A percentile compares a stretch with the other conserved stretches of the same genome.
These are phyloP conservation scores for Zenarchopterus dispar DNA, from an alignment of 2,797 vertebrate genomes.

Conservation along the genomic window DNA sequence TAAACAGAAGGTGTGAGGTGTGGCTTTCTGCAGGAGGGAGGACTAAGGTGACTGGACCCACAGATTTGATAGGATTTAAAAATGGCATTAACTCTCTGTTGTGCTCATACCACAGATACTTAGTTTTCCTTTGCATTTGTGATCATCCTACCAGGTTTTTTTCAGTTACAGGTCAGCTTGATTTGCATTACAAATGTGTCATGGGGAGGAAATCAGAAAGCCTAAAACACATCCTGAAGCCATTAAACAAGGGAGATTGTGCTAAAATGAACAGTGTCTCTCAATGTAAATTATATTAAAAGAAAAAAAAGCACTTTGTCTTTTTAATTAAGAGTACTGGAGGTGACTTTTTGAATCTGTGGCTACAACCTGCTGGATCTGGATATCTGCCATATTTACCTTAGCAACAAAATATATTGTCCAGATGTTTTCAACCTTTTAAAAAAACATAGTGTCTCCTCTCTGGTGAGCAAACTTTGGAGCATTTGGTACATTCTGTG, in stretches of 20 bases:
- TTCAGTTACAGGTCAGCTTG: background rate
- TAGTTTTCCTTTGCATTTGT: conserved; percentile 13
- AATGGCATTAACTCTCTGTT: conserved; percentile 14
- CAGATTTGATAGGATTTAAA: conserved; percentile 23
- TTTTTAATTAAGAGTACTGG: conserved; percentile 52
- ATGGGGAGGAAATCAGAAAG: conserved; percentile 17
- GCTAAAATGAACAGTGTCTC: conserved; percentile 39
- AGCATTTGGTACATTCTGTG: background rate
- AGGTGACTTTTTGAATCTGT: conserved; percentile 45
- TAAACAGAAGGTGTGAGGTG: conserved; percentile 73
- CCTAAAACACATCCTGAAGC: conserved; percentile 27
- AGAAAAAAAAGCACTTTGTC: conserved; percentile 51
- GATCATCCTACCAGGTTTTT: conserved; percentile 5
- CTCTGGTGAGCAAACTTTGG: conserved; percentile 27
- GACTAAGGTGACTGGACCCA: background rate
- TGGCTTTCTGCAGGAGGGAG: conserved; percentile 47
- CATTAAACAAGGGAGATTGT: conserved; percentile 34
- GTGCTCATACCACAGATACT: conserved; percentile 32
- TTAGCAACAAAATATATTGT: conserved; percentile 23
- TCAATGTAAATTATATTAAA: conserved; percentile 64
- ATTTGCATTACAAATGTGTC: conserved; percentile 48
- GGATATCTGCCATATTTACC: conserved; percentile 44
- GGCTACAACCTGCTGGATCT: conserved; percentile 24
- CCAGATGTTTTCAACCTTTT: conserved; percentile 10
- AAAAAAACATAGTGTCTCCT: conserved; percentile 14